phyloP scores from a whole-genome alignment of 2,113 vertebrate species.

The Upupa epops region DNA sequence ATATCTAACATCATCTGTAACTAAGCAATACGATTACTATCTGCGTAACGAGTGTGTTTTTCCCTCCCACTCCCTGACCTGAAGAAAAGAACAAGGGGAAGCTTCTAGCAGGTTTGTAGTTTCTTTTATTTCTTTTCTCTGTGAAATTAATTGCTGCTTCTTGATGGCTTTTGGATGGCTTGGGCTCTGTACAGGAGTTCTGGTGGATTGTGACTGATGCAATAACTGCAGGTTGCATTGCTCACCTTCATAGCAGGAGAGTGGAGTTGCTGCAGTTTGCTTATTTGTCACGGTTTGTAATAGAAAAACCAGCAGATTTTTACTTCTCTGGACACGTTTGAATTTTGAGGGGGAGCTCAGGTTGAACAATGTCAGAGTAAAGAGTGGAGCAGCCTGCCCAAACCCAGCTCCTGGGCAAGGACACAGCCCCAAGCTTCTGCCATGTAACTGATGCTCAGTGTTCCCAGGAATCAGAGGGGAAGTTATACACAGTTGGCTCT shows the following conservation, averaged over 20 bases:
- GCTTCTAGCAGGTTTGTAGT: slow-evolving; percentile 89
- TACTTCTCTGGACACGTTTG: background rate
- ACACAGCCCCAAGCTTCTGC: fast-evolving
- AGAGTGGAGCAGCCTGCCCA: background rate
- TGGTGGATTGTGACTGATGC: slow-evolving; percentile 1
- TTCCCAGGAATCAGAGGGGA: background rate
- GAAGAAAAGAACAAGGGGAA: slow-evolving; percentile 94
- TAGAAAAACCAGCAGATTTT: background rate
- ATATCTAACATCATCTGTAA: slow-evolving; percentile 58
- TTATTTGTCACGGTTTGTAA: background rate
- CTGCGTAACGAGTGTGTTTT: slow-evolving; percentile 68
- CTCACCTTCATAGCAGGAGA: background rate
- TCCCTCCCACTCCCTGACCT: slow-evolving; percentile 76
- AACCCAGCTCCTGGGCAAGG: background rate
- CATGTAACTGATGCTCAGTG: fast-evolving
- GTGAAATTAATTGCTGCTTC: slow-evolving; percentile 46
- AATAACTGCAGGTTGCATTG: slow-evolving; percentile 9
- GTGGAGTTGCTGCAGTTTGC: background rate
- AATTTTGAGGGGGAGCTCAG: background rate
- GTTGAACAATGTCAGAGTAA: background rate
- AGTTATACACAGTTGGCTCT: background rate
- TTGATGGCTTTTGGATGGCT: slow-evolving; percentile 46
- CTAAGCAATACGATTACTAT: slow-evolving; percentile 54
- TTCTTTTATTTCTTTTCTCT: slow-evolving; percentile 67
- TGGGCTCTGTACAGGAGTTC: background rate